Conservation (phyloP, 1,140 invertebrate species). For the Venturia canescens region DNA sequence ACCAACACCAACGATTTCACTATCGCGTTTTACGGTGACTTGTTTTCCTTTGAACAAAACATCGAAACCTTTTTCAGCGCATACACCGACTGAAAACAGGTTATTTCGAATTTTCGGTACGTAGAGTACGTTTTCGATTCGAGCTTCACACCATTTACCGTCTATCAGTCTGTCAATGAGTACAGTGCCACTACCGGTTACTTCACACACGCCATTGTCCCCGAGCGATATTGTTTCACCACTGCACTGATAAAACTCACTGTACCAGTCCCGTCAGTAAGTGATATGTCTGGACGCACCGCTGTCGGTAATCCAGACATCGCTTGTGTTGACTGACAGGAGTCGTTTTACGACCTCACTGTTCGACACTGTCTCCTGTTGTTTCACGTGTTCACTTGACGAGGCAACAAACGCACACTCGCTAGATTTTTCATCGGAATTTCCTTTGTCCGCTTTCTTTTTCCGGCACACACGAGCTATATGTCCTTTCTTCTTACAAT, state of each 20-base stretch:
- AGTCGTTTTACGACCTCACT: background rate
- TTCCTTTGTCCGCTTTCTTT: constrained; percentile 2
- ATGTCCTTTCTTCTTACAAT: background rate
- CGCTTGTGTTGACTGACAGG: background rate
- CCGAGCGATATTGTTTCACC: constrained; percentile 6
- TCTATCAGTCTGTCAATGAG: background rate
- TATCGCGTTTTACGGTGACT: background rate
- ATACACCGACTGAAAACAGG: background rate
- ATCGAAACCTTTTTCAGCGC: constrained; percentile 26
- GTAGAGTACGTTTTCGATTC: constrained; percentile 10
- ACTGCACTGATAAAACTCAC: constrained; percentile 31
- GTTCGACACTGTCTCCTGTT: background rate
- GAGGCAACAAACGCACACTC: constrained; percentile 5
- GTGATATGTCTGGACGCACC: constrained; percentile 51
- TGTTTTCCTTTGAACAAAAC: constrained; percentile 29
- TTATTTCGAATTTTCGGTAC: background rate
- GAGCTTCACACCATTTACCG: constrained; percentile 2
- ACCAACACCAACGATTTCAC: background rate
- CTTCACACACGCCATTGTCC: constrained; percentile 20
- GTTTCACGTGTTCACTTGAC: background rate
- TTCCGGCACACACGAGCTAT: background rate
- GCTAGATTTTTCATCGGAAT: background rate
- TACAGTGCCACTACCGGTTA: background rate
- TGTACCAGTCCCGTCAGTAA: constrained; percentile 35
- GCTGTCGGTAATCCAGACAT: too few relatives aligned